phyloP scores from a whole-genome alignment of 2,888 invertebrate genomes.

The Chloroclystis v-ata region DNA sequence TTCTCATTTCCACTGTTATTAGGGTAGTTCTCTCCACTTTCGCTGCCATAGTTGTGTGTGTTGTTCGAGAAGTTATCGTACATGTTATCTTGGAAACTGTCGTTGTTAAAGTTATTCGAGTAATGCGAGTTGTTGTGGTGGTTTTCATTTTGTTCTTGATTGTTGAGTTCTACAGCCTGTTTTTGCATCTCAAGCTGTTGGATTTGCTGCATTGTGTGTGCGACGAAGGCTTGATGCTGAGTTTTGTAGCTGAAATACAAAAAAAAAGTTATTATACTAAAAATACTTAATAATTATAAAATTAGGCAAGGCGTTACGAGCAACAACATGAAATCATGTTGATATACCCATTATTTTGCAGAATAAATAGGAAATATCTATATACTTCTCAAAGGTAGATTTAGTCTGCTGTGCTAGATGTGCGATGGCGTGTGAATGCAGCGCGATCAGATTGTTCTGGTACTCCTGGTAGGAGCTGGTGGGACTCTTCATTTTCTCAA shows the following conservation, averaged over 20 bases:
- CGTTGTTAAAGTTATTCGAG: constrained; percentile 57
- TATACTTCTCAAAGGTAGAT: constrained; percentile 86
- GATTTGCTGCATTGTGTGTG: constrained; percentile 93
- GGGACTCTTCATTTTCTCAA: constrained; percentile 92
- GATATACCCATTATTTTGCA: background rate
- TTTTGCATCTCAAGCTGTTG: constrained; percentile 90
- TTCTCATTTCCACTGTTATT: constrained; percentile 75
- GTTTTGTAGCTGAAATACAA: constrained; percentile 83
- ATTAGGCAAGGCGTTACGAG: no score
- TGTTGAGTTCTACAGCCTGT: constrained; percentile 79
- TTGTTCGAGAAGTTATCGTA: constrained; percentile 59
- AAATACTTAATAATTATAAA: no score
- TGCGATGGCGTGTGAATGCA: constrained; percentile 86
- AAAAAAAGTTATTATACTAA: no score
- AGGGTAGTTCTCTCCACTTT: constrained; percentile 64
- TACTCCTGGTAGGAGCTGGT: constrained; percentile 92
- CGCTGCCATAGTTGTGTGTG: constrained; percentile 61
- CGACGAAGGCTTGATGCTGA: constrained; percentile 96
- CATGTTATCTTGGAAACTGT: constrained; percentile 49
- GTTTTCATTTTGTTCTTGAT: constrained; percentile 51
- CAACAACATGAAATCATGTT: no score
- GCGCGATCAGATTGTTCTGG: constrained; percentile 89
- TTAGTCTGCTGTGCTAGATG: constrained; percentile 89
- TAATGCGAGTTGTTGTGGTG: constrained; percentile 54
- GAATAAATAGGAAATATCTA: constrained; percentile 16